Evolutionary conservation across 2,888 invertebrate genomes (phyloP).

Genomic region (Erebia palarica): DNA sequence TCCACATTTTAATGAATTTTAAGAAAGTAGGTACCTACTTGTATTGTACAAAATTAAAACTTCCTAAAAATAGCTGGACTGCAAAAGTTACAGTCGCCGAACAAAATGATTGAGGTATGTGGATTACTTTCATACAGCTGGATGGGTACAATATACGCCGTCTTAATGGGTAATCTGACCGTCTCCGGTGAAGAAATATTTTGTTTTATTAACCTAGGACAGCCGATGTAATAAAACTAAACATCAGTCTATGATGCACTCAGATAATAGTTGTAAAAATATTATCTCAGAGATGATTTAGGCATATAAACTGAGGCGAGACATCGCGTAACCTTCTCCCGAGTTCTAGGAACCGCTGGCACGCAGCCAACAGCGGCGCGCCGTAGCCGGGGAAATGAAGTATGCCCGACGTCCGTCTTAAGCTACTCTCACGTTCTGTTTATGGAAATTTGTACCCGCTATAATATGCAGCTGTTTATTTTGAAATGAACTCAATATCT

Average conservation of each 20-base stretch:
- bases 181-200: too few species aligned
- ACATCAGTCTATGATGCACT: slow-evolving; percentile 5
- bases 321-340: slow-evolving; percentile 79
- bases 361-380: slow-evolving; percentile 63
- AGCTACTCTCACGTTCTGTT: slow-evolving; percentile 69
- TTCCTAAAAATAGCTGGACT: too few species aligned
- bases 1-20: too few species aligned
- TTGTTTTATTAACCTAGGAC: background rate
- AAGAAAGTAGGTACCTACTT: too few species aligned
- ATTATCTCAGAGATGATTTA: slow-evolving; percentile 74
- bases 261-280: slow-evolving; percentile 56
- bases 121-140: too few species aligned
- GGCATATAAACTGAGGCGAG: slow-evolving; percentile 78
- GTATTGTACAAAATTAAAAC: too few species aligned
- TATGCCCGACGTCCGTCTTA: slow-evolving; percentile 70
- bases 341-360: slow-evolving; percentile 79
- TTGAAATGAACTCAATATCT: slow-evolving; percentile 53
- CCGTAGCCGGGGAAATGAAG: slow-evolving; percentile 63
- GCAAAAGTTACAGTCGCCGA: too few species aligned
- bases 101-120: too few species aligned
- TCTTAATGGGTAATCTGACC: too few species aligned
- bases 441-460: slow-evolving; percentile 70
- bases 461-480: slow-evolving; percentile 57
- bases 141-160: too few species aligned
- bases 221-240: background rate